A percentile compares a stretch with the other conserved stretches of the same genome.
Conservation (phyloP, 2,113 vertebrate species). For the Sitta europaea region DNA sequence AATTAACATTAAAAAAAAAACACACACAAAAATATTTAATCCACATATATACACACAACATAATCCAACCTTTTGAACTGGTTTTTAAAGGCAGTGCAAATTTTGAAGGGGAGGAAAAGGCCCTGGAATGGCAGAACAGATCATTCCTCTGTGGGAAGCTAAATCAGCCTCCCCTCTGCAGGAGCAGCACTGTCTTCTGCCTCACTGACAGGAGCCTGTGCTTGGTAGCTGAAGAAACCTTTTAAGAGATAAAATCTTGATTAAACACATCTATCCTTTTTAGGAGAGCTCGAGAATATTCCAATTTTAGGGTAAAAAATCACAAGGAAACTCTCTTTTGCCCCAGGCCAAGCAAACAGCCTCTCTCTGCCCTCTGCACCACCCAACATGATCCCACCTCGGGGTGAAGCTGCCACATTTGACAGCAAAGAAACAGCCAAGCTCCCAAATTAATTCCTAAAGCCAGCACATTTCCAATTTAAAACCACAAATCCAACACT, state of each 20-base stretch:
- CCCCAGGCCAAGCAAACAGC: background rate
- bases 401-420: background rate
- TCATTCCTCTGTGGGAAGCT: background rate
- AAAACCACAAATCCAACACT: background rate
- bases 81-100: background rate
- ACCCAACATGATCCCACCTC: background rate
- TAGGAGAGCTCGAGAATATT: background rate
- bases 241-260: background rate
- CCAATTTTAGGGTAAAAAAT: background rate
- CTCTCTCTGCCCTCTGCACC: background rate
- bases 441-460: background rate
- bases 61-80: background rate
- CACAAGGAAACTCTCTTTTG: background rate
- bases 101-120: background rate
- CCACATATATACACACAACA: background rate
- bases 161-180: background rate
- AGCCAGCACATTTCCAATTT: background rate
- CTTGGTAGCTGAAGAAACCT: background rate
- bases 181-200: background rate
- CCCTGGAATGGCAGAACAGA: background rate
- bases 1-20: constrained; percentile 14
- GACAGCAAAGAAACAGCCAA: background rate
- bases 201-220: background rate
- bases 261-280: background rate
- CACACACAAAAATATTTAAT: background rate